Base-by-base conservation (phyloP, 2,888 invertebrate genomes). In the Tenthredo notha region DNA sequence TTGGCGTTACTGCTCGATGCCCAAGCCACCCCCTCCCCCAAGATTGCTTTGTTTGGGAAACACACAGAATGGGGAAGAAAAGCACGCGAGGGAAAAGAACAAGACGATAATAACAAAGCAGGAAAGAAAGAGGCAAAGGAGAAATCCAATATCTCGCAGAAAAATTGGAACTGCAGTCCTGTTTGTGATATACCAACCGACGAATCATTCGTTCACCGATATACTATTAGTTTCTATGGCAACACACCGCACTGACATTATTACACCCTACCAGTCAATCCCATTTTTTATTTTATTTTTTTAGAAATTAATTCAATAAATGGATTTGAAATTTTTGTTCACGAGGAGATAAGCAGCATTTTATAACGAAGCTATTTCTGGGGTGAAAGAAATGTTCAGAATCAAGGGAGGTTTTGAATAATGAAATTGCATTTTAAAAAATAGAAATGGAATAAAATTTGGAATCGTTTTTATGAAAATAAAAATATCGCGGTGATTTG, bases 1-100 rank as follows among this genome's bases (percentile, higher is more conserved):
- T 90, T 88, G 88, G 88, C 88, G 88, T 89, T 90, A 90, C 89
- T 83, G 83, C 67, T 47, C 50, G 21, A 12, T 25, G 89, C 88
- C 87, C 87, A 87, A 89, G 88, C 88, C n/a, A n/a, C n/a, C n/a
- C n/a, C n/a, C n/a, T n/a, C 87, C 87, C 87, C 88, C 90, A 89
- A 91, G 90, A 92, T 92, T 92, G 90, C 91, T 92, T 92, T 92
- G 92, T 92, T 92, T 91, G 90, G 90, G 88, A 90, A 37, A 72
- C 82, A 84, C 74, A 86, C 85, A 80, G 85, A 77, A 85, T 85
- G 67, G 83, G 84, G 85, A 87, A 85, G 85, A 87, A 85, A 86
- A 85, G 65, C 85, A 87, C 85, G 84, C 85, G 75, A 65, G 84
- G 84, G n/a, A 77, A 25, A 84, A 47, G 67, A 83, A 75, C 74